Base-by-base conservation (phyloP, 1,140 invertebrate species). In the Araneus ventricosus region DNA sequence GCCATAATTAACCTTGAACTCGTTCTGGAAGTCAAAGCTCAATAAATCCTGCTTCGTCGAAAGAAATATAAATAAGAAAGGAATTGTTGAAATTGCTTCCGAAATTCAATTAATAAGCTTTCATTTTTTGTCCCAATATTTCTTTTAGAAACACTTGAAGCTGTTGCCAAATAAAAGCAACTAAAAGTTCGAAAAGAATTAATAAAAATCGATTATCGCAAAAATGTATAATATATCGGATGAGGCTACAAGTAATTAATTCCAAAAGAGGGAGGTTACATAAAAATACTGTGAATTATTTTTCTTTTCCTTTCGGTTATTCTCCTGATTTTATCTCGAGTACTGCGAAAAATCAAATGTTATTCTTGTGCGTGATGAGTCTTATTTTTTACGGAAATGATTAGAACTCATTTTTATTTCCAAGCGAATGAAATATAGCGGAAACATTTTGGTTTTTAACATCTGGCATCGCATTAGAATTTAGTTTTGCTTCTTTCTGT, bases 171-270 rank as follows among this genome's bases (percentile, higher is more conserved):
- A 41, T 24, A 24, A 20, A 63, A 63, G 24, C 20, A 2, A 24
- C 59, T 63, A 52, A 52, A 52, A 52, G 20, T n/a, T 63, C n/a
- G 22, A 1, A 20, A 63, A n/a, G 59, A 63, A 24, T 63, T 63
- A 63, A 63, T 20, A 22, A 8, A 24, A 63, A 63, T 63, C 59
- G 59, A 63, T 63, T 63, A 63, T 63, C 20, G 59, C 20, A 63
- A 63, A 63, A 63, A 63, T 63, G 59, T 63, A 24, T 63, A 63
- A 63, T 63, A 22, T 63, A 63, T 63, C 59, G 59, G 59, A 24
- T 63, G 59, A 63, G 24, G 59, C 59, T 63, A n/a, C 22, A 63
- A 63, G 59, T n/a, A 63, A 63, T 63, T 63, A 63, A 63, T 63
- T 63, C 59, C 22, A 22, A n/a, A 63, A 63, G 59, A 20, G 1